phyloP scores from a whole-genome alignment of 2,888 invertebrate species.

The Enchytraeus crypticus region DNA sequence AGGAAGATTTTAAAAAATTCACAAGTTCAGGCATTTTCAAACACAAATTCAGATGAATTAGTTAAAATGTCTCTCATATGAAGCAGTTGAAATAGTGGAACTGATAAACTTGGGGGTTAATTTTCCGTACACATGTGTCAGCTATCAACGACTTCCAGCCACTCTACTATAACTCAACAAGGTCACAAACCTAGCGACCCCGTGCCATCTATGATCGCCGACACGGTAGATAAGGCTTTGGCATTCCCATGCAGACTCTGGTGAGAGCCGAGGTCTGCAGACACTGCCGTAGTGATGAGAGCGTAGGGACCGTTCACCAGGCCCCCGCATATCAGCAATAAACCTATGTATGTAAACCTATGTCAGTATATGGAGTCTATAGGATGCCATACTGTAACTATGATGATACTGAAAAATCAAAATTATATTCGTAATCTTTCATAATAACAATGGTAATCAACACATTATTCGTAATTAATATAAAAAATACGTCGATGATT shows the following conservation, averaged over 20 bases:
- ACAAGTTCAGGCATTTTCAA: no score
- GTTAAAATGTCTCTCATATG: no score
- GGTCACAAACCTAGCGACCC: conserved; percentile 57
- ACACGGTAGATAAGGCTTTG: conserved; percentile 88
- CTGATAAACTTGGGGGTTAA: no score
- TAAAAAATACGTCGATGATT: no score
- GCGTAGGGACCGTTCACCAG: conserved; percentile 93
- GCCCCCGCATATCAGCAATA: conserved; percentile 67
- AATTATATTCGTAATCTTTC: no score
- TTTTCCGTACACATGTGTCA: no score
- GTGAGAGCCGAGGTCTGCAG: conserved; percentile 83
- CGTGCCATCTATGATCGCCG: conserved; percentile 93
- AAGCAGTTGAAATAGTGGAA: no score
- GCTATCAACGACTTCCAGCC: no score
- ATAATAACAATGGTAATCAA: no score
- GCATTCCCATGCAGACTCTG: conserved; percentile 72
- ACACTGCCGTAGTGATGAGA: conserved; percentile 89
- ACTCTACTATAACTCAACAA: no score
- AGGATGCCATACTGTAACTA: not conserved
- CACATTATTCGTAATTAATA: not conserved
- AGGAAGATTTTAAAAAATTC: no score
- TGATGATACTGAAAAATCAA: not conserved
- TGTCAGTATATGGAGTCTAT: not conserved
- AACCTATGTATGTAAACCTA: conserved; percentile 1
- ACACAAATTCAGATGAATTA: no score